Evolutionary conservation across 2,113 vertebrate genomes (phyloP).

Genomic region (Percina caprodes): DNA sequence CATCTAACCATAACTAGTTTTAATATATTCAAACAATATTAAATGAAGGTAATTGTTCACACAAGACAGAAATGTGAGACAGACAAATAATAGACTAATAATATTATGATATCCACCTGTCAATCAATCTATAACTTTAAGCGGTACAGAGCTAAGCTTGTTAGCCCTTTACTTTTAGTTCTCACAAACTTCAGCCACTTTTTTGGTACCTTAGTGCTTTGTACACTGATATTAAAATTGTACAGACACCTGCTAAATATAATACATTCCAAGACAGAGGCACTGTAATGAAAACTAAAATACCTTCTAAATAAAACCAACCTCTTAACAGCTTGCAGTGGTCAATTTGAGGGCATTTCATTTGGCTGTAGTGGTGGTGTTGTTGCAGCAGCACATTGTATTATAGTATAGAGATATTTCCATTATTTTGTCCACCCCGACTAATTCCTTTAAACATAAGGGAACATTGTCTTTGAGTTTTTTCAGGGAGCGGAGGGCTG

Average conservation of each 20-base stretch:
- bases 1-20: no score
- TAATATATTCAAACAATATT: no score
- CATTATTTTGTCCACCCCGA: slow-evolving; percentile 48
- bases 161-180: neutral
- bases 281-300: neutral
- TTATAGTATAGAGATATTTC: slow-evolving; percentile 29
- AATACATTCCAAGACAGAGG: neutral
- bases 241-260: neutral
- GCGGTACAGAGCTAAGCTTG: no score
- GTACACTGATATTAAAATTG: neutral
- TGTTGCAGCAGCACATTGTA: neutral
- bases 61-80: no score
- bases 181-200: neutral
- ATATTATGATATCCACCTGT: no score
- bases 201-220: neutral
- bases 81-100: no score
- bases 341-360: neutral
- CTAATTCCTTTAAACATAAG: slow-evolving; percentile 39
- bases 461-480: slow-evolving; percentile 46
- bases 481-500: slow-evolving; percentile 55
- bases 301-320: neutral
- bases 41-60: no score
- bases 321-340: neutral
- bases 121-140: no score
- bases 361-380: neutral